Conservation (phyloP, 2,888 invertebrate genomes). For the Trichopria drosophilae region DNA sequence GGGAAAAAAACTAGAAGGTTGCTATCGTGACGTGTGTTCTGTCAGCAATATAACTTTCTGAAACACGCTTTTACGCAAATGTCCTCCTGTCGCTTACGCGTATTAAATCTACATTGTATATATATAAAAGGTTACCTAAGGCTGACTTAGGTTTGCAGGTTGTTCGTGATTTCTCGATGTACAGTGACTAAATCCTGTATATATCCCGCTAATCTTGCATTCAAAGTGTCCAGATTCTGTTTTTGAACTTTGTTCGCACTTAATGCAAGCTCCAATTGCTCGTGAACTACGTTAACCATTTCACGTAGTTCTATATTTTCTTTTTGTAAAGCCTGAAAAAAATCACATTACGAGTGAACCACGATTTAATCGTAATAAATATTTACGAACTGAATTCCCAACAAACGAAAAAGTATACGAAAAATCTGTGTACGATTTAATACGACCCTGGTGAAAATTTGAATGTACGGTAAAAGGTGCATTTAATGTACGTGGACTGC, state of each 20-base stretch:
- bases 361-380: too few species aligned
- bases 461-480: too few species aligned
- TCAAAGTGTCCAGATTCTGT: constrained; percentile 78
- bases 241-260: constrained; percentile 81
- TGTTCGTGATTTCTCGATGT: constrained; percentile 82
- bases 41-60: too few species aligned
- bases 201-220: constrained; percentile 79
- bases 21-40: too few species aligned
- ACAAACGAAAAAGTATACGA: too few species aligned
- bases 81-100: too few species aligned
- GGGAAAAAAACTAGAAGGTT: too few species aligned
- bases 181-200: constrained; percentile 79
- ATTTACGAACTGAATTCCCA: too few species aligned
- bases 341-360: background rate
- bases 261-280: constrained; percentile 77
- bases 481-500: too few species aligned
- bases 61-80: constrained; percentile 16
- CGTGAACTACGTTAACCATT: constrained; percentile 75
- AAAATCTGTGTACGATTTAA: too few species aligned
- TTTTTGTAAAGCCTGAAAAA: constrained; percentile 63
- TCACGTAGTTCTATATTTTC: constrained; percentile 69
- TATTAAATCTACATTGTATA: constrained; percentile 32
- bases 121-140: constrained; percentile 48
- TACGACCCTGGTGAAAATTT: too few species aligned
- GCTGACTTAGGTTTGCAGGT: constrained; percentile 71